These are phyloP conservation scores for Allygus modestus DNA, from an alignment of 2,888 invertebrate genomes.

Conservation along the genomic window DNA sequence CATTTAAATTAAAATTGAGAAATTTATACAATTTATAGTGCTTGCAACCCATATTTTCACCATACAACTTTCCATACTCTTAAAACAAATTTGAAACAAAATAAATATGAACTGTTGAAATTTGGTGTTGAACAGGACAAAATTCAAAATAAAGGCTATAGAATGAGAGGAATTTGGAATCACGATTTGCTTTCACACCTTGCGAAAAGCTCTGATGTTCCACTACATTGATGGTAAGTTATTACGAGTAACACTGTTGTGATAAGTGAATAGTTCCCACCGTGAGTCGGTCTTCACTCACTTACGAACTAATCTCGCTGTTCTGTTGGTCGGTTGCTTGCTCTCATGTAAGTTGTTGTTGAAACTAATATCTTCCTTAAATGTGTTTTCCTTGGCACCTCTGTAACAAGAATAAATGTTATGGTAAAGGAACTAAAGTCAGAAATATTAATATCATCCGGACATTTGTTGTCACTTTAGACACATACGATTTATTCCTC, in stretches of 20 bases:
- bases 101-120: too few relatives aligned
- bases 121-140: too few relatives aligned
- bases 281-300: background rate
- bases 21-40: too few relatives aligned
- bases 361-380: conserved; percentile 73
- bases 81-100: too few relatives aligned
- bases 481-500: background rate
- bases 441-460: too few relatives aligned
- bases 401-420: conserved; percentile 72
- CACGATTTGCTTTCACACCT: background rate
- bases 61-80: too few relatives aligned
- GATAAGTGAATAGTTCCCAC: background rate
- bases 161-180: background rate
- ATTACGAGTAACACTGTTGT: conserved; percentile 6
- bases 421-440: conserved; percentile 27
- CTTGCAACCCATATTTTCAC: too few relatives aligned
- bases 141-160: too few relatives aligned
- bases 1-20: too few relatives aligned
- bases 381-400: conserved; percentile 77
- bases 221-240: conserved; percentile 31
- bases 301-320: conserved; percentile 60
- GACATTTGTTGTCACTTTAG: too few relatives aligned
- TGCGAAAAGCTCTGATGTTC: conserved; percentile 13
- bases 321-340: conserved; percentile 65
- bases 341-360: conserved; percentile 69